A percentile compares a stretch with the other conserved stretches of the same genome.
phyloP scores from a whole-genome alignment of 2,888 invertebrate genomes.

The Orthonevra nobilis region DNA sequence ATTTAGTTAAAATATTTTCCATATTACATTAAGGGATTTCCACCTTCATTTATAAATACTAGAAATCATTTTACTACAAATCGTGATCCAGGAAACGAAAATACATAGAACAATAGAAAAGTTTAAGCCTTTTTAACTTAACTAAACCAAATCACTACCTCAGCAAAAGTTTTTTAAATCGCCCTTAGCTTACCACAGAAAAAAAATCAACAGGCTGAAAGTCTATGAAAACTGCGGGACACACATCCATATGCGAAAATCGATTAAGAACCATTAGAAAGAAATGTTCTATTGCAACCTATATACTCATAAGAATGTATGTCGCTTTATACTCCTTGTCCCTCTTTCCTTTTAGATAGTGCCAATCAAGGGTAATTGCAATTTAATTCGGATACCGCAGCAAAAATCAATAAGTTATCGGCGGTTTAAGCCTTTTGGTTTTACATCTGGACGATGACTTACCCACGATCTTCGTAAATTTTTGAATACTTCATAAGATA shows the following conservation, averaged over 20 bases:
- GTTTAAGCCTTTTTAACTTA: too few species aligned
- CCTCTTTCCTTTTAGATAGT: slow-evolving; percentile 12
- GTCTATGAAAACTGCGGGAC: slow-evolving; percentile 1
- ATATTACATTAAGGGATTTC: too few species aligned
- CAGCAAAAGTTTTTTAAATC: too few species aligned
- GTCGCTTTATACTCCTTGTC: background rate
- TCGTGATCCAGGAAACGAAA: too few species aligned
- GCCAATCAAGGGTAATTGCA: slow-evolving; percentile 35
- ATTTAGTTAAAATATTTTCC: too few species aligned
- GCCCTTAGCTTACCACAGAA: too few species aligned
- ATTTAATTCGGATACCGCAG: slow-evolving; percentile 11
- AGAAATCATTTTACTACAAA: too few species aligned
- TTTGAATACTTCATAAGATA: slow-evolving; percentile 89
- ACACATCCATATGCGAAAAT: slow-evolving; percentile 25
- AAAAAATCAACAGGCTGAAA: slow-evolving; percentile 40
- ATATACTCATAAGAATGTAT: slow-evolving; percentile 13
- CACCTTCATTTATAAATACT: too few species aligned
- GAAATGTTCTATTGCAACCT: slow-evolving; percentile 40
- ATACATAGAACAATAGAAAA: too few species aligned
- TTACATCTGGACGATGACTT: slow-evolving; percentile 73
- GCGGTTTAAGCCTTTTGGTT: background rate
- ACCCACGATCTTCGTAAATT: slow-evolving; percentile 89
- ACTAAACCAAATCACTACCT: too few species aligned
- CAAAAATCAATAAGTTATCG: slow-evolving; percentile 16
- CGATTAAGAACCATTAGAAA: slow-evolving; percentile 51